Base-by-base conservation (phyloP, 1,140 invertebrate species). In the Coboldia fuscipes region DNA sequence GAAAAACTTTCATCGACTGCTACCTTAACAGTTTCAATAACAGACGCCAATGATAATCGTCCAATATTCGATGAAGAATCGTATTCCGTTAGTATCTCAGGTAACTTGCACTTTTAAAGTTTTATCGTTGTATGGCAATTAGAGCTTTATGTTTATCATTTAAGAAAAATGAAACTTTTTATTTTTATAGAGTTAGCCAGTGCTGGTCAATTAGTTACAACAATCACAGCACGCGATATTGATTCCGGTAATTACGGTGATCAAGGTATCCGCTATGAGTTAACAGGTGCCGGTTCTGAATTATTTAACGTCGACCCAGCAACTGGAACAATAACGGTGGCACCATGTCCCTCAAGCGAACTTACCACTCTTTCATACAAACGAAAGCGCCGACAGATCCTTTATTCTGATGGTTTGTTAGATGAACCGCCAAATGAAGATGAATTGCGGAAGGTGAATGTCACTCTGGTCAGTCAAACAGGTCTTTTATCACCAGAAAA, bases 1-100 rank as follows among this genome's bases (percentile, higher is more conserved):
- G 71, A 75, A 2, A 66, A 66, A 26, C 59, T 86, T 1, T 79
- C 75, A 1, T 89, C 84, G 1, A 86, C 82, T 3, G 81, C 83
- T 0, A 89, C 81, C 10, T 75, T 94, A 3, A 83, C 72, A 0
- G 70, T 94, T 1, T 66, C 70, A 9, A 71, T 92, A 23, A 61
- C 69, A 6, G 85, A 93, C 57, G 73, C 78, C n/a, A 92, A 92
- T 57, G 85, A 92, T 58, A 89, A 90, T 55, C 67, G 75, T 4
- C 85, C 86, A 3, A 61, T 61, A 10, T 92, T 92, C 54, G 62
- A 71, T 18, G 67, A 72, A 44, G 69, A 75, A 28, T 68, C 69
- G 9, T 86, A 83, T 50, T 69, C 68, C 2, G 70, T 72, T 1
- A 51, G 46, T 4, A 66, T 89, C 14, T 67, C 68, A 1, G 30